A percentile compares a stretch with the other conserved stretches of the same genome.
phyloP scores from a whole-genome alignment of 2,888 invertebrate genomes.

The Agrypnus murinus region DNA sequence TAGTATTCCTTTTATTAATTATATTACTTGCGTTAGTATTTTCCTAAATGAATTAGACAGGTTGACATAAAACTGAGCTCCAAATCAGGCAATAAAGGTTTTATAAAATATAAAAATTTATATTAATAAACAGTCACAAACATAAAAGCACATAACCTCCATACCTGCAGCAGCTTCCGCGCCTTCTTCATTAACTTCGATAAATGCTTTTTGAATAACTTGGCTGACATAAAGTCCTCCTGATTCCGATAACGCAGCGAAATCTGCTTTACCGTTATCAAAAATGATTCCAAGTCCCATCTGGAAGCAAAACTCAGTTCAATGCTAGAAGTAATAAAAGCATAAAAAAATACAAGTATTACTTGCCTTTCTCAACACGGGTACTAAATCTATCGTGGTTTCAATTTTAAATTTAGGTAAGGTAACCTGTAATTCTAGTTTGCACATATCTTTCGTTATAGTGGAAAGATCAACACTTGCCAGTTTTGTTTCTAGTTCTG shows the following conservation, averaged over 20 bases:
- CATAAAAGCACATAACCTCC: too few relatives aligned
- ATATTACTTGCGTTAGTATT: too few relatives aligned
- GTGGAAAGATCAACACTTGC: conserved; percentile 74
- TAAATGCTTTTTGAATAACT: conserved; percentile 88
- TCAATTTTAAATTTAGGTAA: conserved; percentile 90
- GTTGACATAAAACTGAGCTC: too few relatives aligned
- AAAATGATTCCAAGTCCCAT: conserved; percentile 84
- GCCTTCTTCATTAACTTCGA: conserved; percentile 92
- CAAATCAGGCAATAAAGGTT: too few relatives aligned
- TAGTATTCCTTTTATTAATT: too few relatives aligned
- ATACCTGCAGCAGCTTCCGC: conserved; percentile 90
- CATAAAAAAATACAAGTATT: too few relatives aligned
- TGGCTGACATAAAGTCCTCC: conserved; percentile 78
- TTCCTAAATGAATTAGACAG: too few relatives aligned
- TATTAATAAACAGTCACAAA: too few relatives aligned
- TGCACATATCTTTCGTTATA: conserved; percentile 71
- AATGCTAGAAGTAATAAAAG: too few relatives aligned
- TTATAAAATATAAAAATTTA: too few relatives aligned
- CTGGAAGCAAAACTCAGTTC: conserved; percentile 70
- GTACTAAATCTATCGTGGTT: conserved; percentile 79
- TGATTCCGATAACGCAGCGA: conserved; percentile 76
- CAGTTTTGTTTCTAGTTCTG: conserved; percentile 77
- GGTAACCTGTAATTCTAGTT: conserved; percentile 77
- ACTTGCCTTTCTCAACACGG: conserved; percentile 78
- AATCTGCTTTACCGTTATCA: conserved; percentile 73